Evolutionary conservation across 2,888 invertebrate species (phyloP).

Genomic region (Lasius platythorax): DNA sequence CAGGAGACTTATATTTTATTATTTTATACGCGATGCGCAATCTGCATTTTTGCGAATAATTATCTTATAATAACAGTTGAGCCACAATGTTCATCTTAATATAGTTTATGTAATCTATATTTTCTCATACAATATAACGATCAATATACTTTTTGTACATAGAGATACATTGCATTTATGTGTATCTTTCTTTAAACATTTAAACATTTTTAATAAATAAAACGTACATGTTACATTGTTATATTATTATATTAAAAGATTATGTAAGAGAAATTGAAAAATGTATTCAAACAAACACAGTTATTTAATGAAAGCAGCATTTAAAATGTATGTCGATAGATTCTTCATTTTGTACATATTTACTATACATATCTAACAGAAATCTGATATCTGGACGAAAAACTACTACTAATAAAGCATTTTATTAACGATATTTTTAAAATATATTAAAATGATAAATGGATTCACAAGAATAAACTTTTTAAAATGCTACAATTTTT

Average conservation of each 20-base stretch:
- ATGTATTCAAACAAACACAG: constrained; percentile 29
- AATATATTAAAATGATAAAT: not conserved
- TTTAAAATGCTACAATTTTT: not conserved
- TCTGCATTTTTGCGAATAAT: constrained; percentile 29
- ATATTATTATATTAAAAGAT: not conserved
- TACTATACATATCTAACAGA: not conserved
- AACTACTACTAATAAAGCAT: not conserved
- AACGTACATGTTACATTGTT: not conserved
- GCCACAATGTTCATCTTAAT: constrained; percentile 12
- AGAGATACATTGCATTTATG: not conserved
- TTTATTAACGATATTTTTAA: not conserved
- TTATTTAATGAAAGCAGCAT: constrained; percentile 9
- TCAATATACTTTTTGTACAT: constrained; percentile 9
- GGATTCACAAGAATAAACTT: not conserved
- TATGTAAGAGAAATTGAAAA: not conserved
- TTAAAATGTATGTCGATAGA: not conserved
- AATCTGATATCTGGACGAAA: not conserved
- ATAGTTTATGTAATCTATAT: constrained; percentile 7
- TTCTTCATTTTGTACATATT: not conserved
- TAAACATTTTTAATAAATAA: constrained; percentile 12
- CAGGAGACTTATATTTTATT: constrained; percentile 1
- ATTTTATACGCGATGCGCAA: constrained; percentile 6
- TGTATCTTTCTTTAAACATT: not conserved
- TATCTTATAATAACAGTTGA: constrained; percentile 28
- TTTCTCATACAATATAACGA: not conserved